Base-by-base conservation (phyloP, 2,113 vertebrate genomes). In the Tachycineta bicolor region DNA sequence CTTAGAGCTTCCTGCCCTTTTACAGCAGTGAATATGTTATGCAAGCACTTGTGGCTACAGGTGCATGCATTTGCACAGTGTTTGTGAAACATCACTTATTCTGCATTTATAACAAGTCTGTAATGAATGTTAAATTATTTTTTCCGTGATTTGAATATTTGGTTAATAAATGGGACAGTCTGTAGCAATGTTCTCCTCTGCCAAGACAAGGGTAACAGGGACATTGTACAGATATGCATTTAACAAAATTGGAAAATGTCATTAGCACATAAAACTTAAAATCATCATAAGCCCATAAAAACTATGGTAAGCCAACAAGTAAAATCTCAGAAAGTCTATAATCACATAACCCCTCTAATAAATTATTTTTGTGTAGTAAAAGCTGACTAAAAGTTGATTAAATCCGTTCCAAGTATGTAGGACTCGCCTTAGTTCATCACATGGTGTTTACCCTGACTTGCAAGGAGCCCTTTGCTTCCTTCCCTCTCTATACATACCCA, bases 341-440 rank as follows among this genome's bases (percentile, higher is more conserved):
- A 94, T 92, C 50, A 75, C 56, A 74, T 81, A 93, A 90, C 87
- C 8, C 56, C 71, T 92, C 41, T 87, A 90, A 83, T 89, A 94
- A 95, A 95, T 95, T 89, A 39, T 19, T 83, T 43, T 86, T 92
- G 76, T 89, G 21, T 92, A 60, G 59, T 89, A 78, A 93, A 95
- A 92, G 29, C 55, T 93, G 89, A 94, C 89, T 93, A 89, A 94
- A 95, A 96, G 63, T 92, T 94, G 39, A 92, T 96, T 92, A 69
- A 94, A 97, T 64, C 29, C 29, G 86, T 59, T 89, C 34, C 77
- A 69, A 81, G 39, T 59, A 20, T 53, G 41, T 58, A 46, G 52
- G 33, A 50, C 52, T 93, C 83, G 63, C 89, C 76, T 93, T 78
- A 83, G 90, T 18, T 55, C 56, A 75, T 81, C 83, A 44, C 55